A percentile compares a stretch with the other conserved stretches of the same genome.
phyloP scores from a whole-genome alignment of 53 echinoderm and acorn worm species.

The Crossaster papposus region DNA sequence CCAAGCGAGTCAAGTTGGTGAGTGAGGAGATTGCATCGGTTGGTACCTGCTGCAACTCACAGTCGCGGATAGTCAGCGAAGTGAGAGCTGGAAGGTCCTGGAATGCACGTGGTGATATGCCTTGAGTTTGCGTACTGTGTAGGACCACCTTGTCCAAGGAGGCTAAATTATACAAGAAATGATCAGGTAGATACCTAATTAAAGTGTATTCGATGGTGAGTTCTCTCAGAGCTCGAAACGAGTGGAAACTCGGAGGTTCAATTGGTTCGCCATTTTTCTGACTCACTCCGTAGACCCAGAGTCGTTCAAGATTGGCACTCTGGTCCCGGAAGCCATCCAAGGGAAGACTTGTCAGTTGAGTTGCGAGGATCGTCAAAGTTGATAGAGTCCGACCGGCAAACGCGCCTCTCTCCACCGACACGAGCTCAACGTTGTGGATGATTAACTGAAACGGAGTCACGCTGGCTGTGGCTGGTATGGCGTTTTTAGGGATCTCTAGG shows the following conservation, averaged over 20 bases:
- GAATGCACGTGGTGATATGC: constrained; percentile 28
- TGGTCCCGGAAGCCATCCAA: constrained; percentile 20
- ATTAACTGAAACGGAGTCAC: neutral
- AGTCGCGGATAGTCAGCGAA: neutral
- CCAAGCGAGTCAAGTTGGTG: neutral
- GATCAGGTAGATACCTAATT: neutral
- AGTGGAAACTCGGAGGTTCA: constrained; percentile 14
- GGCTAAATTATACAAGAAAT: constrained; percentile 21
- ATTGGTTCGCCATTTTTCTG: constrained; percentile 9
- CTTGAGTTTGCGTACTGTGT: neutral
- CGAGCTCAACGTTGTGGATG: neutral
- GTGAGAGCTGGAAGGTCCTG: constrained; percentile 12
- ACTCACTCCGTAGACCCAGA: neutral
- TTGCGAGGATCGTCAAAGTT: neutral
- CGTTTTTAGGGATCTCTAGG: constrained; percentile 2
- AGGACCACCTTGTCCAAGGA: constrained; percentile 10
- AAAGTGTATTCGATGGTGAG: neutral
- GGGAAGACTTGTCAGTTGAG: constrained; percentile 19
- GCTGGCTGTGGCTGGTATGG: neutral
- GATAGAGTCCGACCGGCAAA: constrained; percentile 24
- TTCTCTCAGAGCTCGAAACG: constrained; percentile 2
- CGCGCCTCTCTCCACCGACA: constrained; percentile 26
- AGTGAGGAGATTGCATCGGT: constrained; percentile 3
- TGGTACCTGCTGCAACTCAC: constrained; percentile 18
- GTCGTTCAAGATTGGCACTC: neutral